Percentiles rank a stretch among this genome's conserved stretches.
These are phyloP conservation scores for Poeciliopsis occidentalis DNA, from an alignment of 2,113 vertebrate species.

Conservation along the genomic window DNA sequence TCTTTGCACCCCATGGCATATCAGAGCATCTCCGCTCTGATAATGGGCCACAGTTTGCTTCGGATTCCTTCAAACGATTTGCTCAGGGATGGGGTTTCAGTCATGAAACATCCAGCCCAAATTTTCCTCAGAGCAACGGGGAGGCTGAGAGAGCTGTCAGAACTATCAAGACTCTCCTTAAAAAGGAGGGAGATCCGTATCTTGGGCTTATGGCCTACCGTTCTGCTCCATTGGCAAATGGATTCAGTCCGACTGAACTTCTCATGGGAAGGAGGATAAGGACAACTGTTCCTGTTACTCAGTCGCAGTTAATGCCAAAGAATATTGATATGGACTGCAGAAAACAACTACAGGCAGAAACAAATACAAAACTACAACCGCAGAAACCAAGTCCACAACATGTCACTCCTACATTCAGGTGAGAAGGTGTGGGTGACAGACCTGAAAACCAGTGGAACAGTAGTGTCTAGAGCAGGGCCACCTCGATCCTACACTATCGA, in stretches of 20 bases:
- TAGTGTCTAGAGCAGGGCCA: background rate
- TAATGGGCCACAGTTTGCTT: background rate
- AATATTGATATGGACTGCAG: too few species aligned
- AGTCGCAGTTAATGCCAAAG: background rate
- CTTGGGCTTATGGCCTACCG: background rate
- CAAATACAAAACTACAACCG: background rate
- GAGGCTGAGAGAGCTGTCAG: background rate
- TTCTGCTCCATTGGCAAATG: background rate
- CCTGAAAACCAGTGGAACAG: background rate
- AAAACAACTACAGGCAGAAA: too few species aligned
- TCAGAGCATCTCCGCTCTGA: background rate
- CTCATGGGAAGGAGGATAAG: background rate
- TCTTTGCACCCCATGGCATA: background rate
- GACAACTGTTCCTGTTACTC: background rate
- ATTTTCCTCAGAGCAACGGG: background rate
- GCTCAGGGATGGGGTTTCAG: background rate
- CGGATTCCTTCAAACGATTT: background rate
- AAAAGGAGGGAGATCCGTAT: background rate
- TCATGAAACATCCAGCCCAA: background rate
- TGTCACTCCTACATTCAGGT: background rate
- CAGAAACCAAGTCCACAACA: background rate
- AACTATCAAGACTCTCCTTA: background rate
- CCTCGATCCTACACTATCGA: too few species aligned
- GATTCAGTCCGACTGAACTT: background rate
- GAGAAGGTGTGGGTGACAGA: conserved; percentile 2